These are phyloP conservation scores for Prunella himalayana DNA, from an alignment of 2,113 vertebrate species.

Conservation along the genomic window DNA sequence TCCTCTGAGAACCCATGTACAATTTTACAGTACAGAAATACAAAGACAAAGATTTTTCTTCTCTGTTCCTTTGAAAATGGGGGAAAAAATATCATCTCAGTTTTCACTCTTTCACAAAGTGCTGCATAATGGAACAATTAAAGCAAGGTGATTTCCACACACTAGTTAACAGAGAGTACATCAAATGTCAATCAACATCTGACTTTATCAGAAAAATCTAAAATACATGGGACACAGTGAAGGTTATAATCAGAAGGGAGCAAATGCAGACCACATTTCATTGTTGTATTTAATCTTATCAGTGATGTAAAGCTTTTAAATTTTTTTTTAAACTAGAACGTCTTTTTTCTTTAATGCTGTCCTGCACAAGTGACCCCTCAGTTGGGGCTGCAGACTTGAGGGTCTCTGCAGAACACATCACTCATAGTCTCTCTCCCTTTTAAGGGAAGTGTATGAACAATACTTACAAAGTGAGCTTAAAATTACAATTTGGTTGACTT, in stretches of 20 bases:
- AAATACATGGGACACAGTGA: not conserved
- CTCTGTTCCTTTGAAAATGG: not conserved
- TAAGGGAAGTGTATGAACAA: not conserved
- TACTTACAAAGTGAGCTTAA: not conserved
- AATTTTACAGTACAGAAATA: not conserved
- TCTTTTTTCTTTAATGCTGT: not conserved
- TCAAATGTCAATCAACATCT: not conserved
- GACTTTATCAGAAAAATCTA: not conserved
- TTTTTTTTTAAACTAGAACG: not conserved
- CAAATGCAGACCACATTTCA: not conserved
- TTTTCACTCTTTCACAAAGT: not conserved
- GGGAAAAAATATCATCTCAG: not conserved
- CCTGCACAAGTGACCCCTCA: not conserved
- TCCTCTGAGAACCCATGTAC: not conserved
- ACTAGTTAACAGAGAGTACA: not conserved
- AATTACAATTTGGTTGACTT: not conserved
- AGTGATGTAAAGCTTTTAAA: not conserved
- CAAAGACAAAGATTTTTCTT: not conserved
- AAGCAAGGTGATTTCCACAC: not conserved
- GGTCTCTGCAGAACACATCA: not conserved
- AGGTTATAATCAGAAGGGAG: not conserved
- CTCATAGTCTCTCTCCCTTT: not conserved
- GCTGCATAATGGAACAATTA: not conserved
- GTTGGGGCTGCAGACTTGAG: not conserved
- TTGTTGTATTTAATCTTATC: not conserved